These are phyloP conservation scores for Labia minor DNA, from an alignment of 2,888 invertebrate species.

Conservation along the genomic window DNA sequence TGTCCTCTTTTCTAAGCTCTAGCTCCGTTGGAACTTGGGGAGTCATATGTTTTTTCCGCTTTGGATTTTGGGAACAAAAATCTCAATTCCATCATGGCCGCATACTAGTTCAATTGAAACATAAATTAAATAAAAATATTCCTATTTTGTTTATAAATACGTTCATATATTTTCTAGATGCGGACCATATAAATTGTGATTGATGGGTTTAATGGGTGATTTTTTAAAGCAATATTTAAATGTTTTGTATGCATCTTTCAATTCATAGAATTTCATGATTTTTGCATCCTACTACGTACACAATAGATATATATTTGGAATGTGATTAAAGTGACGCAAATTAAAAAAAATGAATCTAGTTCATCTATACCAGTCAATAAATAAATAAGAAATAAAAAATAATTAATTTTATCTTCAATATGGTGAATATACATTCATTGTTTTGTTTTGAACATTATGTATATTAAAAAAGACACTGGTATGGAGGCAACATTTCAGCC, in stretches of 20 bases:
- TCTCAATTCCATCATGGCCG: conserved; percentile 7
- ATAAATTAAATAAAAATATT: background rate
- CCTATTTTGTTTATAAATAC: conserved; percentile 14
- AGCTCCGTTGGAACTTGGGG: background rate
- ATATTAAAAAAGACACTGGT: conserved; percentile 27
- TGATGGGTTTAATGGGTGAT: background rate
- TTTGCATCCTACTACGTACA: background rate
- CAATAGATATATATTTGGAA: conserved; percentile 14
- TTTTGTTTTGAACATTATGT: conserved; percentile 22
- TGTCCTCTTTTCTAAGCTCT: no score
- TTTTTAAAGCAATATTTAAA: background rate
- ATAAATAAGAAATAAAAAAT: background rate
- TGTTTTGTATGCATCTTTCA: background rate
- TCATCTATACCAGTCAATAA: background rate
- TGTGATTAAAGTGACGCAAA: background rate
- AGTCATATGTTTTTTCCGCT: conserved; percentile 13
- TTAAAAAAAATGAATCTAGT: background rate
- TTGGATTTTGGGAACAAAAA: background rate
- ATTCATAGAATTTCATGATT: background rate
- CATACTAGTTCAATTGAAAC: background rate
- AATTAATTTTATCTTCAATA: background rate
- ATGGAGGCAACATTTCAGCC: conserved; percentile 25
- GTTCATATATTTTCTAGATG: background rate
- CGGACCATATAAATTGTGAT: background rate
- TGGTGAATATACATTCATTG: background rate